Evolutionary conservation across 2,113 vertebrate genomes (phyloP), one percentile per base, ranked within the genome.

Genomic region (Coturnix japonica): DNA sequence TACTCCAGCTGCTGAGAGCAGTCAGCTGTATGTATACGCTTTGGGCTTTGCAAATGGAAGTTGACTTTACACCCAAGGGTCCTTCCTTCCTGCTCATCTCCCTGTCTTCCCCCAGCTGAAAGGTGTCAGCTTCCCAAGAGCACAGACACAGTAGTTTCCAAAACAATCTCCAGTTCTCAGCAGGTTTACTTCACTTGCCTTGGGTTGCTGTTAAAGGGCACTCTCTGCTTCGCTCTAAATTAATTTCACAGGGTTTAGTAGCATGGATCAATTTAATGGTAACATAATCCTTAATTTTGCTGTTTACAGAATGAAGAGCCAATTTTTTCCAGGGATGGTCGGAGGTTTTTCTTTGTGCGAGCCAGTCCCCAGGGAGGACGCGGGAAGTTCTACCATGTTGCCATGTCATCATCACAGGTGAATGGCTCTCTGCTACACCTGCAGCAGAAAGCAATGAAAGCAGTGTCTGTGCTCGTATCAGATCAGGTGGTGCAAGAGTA

Each of bases 341-440:
- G 98, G 35, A 99, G 98, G 96, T 97, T 99, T 60, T 99, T 99
- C 97, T 99, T 99, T 21, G 98, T 99, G 6, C 97, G 98, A 22
- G 99, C 99, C 8, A 98, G 99, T 93, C 99, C 98, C 3, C 99
- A 99, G 86, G 98, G 99, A 28, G 99, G 99, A 4, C 95, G 98
- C 1, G 99, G 99, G 2, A 99, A 99, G 46, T 99, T 99, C 97
- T 98, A 98, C 82, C 99, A 99, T 93, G 98, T 99, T 26, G 97
- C 98, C 30, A 98, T 99, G 98, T 98, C 98, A 0, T 98, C 98
- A 0, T 98, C 99, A 33, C 98, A 99, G 98, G 99, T 99, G 87
- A 85, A 19, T 31, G 30, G 2, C 49, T 47, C 3, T 0, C 51
- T 63, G 43, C 28, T 1, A 0, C 59, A 33, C 57, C 43, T 28